Evolutionary conservation across 1,140 invertebrate species (phyloP).

Genomic region (Saccostrea cuccullata): DNA sequence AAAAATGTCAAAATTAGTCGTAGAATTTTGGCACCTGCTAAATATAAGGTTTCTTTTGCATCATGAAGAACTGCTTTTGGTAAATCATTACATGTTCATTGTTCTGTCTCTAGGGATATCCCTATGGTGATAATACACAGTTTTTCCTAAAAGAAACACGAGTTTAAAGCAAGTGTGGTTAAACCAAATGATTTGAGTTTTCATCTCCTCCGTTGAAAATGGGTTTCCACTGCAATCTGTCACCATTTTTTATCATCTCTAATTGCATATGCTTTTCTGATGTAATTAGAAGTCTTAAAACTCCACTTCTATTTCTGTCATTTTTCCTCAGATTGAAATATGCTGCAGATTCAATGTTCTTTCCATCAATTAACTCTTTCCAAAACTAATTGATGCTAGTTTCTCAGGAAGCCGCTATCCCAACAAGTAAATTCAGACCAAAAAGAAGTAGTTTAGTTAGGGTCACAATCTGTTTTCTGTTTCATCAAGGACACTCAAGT

Average conservation of each 20-base stretch:
- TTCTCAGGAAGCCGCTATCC: background rate
- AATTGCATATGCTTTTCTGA: constrained; percentile 45
- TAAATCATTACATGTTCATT: constrained; percentile 29
- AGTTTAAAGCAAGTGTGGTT: constrained; percentile 48
- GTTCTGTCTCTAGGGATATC: constrained; percentile 15
- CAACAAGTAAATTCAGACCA: constrained; percentile 11
- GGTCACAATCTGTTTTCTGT: background rate
- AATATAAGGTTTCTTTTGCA: constrained; percentile 23
- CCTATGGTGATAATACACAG: constrained; percentile 32
- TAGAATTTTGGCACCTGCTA: constrained; percentile 29
- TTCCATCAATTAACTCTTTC: background rate
- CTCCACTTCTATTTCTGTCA: constrained; percentile 38
- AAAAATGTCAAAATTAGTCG: constrained; percentile 48
- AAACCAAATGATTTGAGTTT: constrained; percentile 39
- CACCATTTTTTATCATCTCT: constrained; percentile 51
- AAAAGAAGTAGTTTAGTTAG: constrained; percentile 47
- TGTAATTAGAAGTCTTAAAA: constrained; percentile 32
- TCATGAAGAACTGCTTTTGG: background rate
- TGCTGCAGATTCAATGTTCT: constrained; percentile 38
- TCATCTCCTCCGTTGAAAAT: constrained; percentile 33
- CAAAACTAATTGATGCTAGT: constrained; percentile 40
- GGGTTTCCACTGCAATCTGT: constrained; percentile 19
- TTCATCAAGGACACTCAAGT: constrained; percentile 45
- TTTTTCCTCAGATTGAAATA: constrained; percentile 36
- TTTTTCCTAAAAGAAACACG: constrained; percentile 47